These are phyloP conservation scores for Aegypius monachus DNA, from an alignment of 2,113 vertebrate genomes.

Conservation along the genomic window DNA sequence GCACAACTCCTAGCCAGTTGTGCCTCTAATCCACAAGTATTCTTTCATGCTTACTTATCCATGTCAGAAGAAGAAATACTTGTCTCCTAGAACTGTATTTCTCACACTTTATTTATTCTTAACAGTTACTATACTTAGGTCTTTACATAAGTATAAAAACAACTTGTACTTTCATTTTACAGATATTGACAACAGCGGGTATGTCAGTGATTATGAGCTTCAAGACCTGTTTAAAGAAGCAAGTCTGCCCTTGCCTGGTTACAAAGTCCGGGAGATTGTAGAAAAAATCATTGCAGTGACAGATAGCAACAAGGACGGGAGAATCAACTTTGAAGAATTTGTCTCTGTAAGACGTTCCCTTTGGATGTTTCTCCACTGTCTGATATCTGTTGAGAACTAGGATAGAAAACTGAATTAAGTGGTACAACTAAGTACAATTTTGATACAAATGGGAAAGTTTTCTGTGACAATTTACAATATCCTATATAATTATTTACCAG, in stretches of 20 bases:
- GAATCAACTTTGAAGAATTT: slow-evolving; percentile 96
- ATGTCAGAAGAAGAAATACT: not conserved
- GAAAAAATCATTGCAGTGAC: slow-evolving; percentile 85
- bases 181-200: slow-evolving; percentile 96
- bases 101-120: not conserved
- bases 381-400: not conserved
- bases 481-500: not conserved
- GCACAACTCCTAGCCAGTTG: not conserved
- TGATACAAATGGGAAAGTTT: not conserved
- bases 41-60: not conserved
- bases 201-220: slow-evolving; percentile 94
- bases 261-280: slow-evolving; percentile 90
- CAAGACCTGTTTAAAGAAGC: slow-evolving; percentile 97
- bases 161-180: not conserved
- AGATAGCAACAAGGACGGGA: slow-evolving; percentile 92
- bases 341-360: slow-evolving; percentile 79
- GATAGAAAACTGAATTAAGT: not conserved
- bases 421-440: not conserved
- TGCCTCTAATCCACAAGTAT: not conserved
- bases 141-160: not conserved
- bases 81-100: not conserved
- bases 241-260: slow-evolving; percentile 89
- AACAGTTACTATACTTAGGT: not conserved
- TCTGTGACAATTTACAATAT: not conserved
- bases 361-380: not conserved